phyloP scores from a whole-genome alignment of 1,140 invertebrate species.

The Andrena cerasifolii region DNA sequence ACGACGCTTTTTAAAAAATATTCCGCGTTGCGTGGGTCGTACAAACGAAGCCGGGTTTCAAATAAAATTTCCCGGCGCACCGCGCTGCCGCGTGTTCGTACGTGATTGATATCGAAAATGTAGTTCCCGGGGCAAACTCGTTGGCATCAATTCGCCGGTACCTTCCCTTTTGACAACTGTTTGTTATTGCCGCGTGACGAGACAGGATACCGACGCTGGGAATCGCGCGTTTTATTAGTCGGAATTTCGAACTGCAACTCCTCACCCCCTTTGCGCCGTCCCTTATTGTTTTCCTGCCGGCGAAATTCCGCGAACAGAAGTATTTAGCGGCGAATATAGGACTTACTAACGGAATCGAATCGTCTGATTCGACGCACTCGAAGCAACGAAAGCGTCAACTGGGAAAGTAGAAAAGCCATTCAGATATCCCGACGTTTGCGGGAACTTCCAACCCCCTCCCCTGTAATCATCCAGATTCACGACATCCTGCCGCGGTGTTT shows the following conservation, averaged over 20 bases:
- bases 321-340: too few species aligned
- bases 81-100: conserved; percentile 49
- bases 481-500: too few species aligned
- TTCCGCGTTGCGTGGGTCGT: not conserved
- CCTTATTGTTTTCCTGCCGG: conserved; percentile 53
- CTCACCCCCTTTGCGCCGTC: conserved; percentile 29
- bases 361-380: too few species aligned
- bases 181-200: conserved; percentile 58
- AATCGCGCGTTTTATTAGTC: conserved; percentile 61
- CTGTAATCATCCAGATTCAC: too few species aligned
- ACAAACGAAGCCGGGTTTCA: not conserved
- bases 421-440: too few species aligned
- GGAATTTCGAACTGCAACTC: conserved; percentile 65
- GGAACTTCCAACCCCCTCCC: too few species aligned
- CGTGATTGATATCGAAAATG: conserved; percentile 67
- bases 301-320: conserved; percentile 22
- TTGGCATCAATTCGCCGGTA: conserved; percentile 53
- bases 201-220: conserved; percentile 54
- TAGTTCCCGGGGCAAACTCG: conserved; percentile 59
- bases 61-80: conserved; percentile 39
- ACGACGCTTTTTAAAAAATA: conserved; percentile 28
- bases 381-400: too few species aligned
- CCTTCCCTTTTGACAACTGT: conserved; percentile 44
- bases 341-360: too few species aligned
- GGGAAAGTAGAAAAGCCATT: too few species aligned